Evolutionary conservation across 1,140 invertebrate species (phyloP), one percentile per base, ranked within the genome.

Genomic region (Adoxophyes honmai): DNA sequence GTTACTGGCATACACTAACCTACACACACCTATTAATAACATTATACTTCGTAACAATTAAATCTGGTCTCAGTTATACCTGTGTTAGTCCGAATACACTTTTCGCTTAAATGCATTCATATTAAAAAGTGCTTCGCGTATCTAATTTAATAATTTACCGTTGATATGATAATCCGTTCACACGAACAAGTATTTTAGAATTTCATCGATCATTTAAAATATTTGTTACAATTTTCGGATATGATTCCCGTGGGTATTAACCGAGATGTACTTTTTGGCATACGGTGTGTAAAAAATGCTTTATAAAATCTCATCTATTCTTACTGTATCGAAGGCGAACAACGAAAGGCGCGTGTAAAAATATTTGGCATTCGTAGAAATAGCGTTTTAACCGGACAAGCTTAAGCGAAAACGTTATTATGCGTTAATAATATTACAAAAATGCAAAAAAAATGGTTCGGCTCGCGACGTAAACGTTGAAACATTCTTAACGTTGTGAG

Each of bases 111-210:
- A 66, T 61, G 59, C 63, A 56, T 66, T 67, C 72, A 71, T 73
- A 62, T 53, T 78, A 76, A 78, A 75, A 76, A 81, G 75, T 78
- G 71, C 66, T 59, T 34, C 57, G 67, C 48, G 38, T 66, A 56
- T 68, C 63, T 37, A 42, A 64, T 68, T 14, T 59, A 60, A 66
- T 66, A 72, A 66, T 77, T 64, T 66, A 64, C 36, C 68, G 64
- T 68, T 81, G 78, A 81, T 81, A 81, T 79, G 78, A 75, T 67
- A 68, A 62, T 53, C 34, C 44, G 59, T 61, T 66, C 59, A 59
- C 57, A 33, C 63, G 56, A 59, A 52, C 63, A 52, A 62, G 14
- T 44, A 10, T 33, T 44, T 28, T 48, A 48, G 21, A 48, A 18
- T 48, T 21, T 28, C 6, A n/a, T 28, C 2, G 21, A 28, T 28